These are phyloP conservation scores for Diglossa brunneiventris DNA, from an alignment of 2,113 vertebrate genomes.

Conservation along the genomic window DNA sequence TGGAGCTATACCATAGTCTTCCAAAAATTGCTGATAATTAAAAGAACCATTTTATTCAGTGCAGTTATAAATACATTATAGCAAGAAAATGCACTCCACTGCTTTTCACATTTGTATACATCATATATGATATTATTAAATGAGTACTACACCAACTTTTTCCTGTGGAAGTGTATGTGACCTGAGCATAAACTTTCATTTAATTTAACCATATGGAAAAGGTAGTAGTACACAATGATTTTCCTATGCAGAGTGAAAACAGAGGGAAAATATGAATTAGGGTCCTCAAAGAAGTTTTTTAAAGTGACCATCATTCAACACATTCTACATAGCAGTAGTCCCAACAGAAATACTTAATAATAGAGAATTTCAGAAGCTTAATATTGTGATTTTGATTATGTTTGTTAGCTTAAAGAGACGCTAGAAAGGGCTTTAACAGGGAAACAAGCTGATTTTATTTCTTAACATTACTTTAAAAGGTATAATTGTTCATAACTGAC, in stretches of 20 bases:
- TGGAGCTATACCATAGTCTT: background rate
- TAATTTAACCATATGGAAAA: background rate
- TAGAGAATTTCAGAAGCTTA: background rate
- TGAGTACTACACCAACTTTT: background rate
- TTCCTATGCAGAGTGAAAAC: background rate
- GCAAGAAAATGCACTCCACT: background rate
- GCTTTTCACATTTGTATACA: background rate
- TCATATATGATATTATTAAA: background rate
- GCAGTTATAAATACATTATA: background rate
- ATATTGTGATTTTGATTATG: background rate
- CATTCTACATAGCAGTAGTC: background rate
- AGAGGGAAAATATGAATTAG: background rate
- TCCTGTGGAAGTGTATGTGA: background rate
- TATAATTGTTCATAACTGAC: background rate
- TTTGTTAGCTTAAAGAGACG: background rate
- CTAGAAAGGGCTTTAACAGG: background rate
- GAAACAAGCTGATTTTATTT: background rate
- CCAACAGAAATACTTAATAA: background rate
- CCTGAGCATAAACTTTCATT: background rate
- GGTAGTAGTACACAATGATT: fast-evolving
- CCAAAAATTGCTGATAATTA: background rate
- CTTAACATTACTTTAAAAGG: background rate
- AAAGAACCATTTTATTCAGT: background rate
- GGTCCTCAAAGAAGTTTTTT: background rate
- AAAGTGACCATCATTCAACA: background rate